Evolutionary conservation across 2,113 vertebrate species (phyloP), one percentile per base, ranked within the genome.

Genomic region (Elanoides forficatus): DNA sequence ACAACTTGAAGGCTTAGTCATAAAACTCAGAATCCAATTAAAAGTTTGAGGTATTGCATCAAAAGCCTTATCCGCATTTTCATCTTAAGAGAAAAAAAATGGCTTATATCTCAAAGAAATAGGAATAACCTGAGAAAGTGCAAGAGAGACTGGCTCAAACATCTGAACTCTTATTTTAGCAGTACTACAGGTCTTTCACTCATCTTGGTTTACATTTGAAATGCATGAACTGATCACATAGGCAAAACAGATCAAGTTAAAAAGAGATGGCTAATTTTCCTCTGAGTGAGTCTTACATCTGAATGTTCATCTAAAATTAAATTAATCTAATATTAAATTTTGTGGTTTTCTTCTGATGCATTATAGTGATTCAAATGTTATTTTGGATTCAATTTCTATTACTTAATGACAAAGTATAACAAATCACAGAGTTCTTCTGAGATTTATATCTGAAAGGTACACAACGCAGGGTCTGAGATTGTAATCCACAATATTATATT

Each of bases 121-220:
- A 55, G 0, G 0, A 71, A 74, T 42, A 55, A 66, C 6, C 8
- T 43, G 8, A 76, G 9, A 78, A 3, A 30, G 0, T 2, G 4
- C 5, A 50, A 42, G 21, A 32, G 9, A 53, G 13, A 55, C 20
- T n/a, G 58, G 18, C 8, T 79, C 36, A 86, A 45, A 53, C 36
- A 55, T 7, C 6, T 11, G 11, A 88, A 78, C 2, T 38, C 13
- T 45, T 25, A 18, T 45, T 91, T 82, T 32, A 90, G 10, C 15
- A 34, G 17, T 43, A 38, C 23, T 71, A 27, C 9, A 26, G 10
- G 21, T 45, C 15, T 81, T 95, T 59, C 32, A 53, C 4, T 83
- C 2, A 10, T 19, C 10, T 16, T 72, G 5, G 2, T 72, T 90
- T 76, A 26, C 26, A 81, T 58, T 59, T 72, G 22, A 63, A 86